Percentiles rank a stretch among this genome's conserved stretches.
phyloP scores from a whole-genome alignment of 2,113 vertebrate species.

The Elachura formosa region DNA sequence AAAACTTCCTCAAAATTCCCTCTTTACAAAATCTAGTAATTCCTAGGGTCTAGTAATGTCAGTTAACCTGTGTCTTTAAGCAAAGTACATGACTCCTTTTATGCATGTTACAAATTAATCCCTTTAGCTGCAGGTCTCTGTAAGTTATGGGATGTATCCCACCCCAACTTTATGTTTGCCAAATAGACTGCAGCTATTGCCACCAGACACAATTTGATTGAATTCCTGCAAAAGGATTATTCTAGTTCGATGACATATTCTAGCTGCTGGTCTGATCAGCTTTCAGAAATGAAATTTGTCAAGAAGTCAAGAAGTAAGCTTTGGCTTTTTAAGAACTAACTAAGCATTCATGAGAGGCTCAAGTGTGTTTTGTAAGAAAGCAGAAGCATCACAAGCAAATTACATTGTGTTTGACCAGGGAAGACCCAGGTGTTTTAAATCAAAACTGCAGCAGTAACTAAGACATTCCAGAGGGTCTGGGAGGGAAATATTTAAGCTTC shows the following conservation, averaged over 20 bases:
- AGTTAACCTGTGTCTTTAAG: background rate
- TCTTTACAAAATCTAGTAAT: background rate
- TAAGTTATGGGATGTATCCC: background rate
- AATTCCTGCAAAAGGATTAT: background rate
- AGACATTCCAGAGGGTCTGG: background rate
- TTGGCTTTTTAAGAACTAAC: background rate
- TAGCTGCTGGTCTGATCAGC: background rate
- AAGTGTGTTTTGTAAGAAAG: background rate
- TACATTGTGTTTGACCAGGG: background rate
- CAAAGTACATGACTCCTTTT: background rate
- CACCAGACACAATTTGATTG: background rate
- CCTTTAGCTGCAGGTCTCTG: background rate
- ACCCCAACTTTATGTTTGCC: background rate
- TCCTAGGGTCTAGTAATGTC: background rate
- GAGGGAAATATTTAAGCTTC: conserved; percentile 23
- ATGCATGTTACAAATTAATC: background rate
- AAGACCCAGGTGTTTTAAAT: conserved; percentile 39
- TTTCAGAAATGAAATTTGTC: background rate
- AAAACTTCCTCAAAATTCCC: background rate
- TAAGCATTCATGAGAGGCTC: background rate
- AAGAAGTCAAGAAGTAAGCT: background rate
- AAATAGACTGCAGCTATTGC: background rate
- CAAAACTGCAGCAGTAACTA: background rate
- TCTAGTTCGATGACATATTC: background rate
- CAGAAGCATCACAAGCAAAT: background rate